phyloP scores from a whole-genome alignment of 2,888 invertebrate genomes.

The Cerastoderma edule region DNA sequence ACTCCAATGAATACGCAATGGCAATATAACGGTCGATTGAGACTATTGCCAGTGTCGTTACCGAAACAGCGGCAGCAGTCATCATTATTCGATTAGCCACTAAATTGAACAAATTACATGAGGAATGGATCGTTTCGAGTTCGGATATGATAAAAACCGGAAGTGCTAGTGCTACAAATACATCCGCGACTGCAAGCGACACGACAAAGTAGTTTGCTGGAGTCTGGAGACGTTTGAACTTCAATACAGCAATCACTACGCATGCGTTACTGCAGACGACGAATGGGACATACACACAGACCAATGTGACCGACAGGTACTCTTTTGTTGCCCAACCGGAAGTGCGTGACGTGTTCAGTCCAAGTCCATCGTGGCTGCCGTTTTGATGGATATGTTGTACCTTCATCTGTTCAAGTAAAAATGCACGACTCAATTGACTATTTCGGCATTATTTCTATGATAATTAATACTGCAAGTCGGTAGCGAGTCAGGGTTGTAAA shows the following conservation, averaged over 20 bases:
- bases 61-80: conserved; percentile 86
- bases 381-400: too few relatives aligned
- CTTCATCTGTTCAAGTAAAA: too few relatives aligned
- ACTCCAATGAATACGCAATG: conserved; percentile 87
- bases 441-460: too few relatives aligned
- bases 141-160: conserved; percentile 86
- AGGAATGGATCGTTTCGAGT: conserved; percentile 69
- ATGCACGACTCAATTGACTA: too few relatives aligned
- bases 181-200: conserved; percentile 87
- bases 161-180: conserved; percentile 87
- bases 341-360: too few relatives aligned
- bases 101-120: conserved; percentile 85
- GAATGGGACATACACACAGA: conserved; percentile 83
- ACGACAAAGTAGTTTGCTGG: conserved; percentile 87
- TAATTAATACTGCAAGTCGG: too few relatives aligned
- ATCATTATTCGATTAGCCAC: conserved; percentile 87
- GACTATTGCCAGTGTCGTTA: conserved; percentile 87
- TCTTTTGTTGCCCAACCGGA: too few relatives aligned
- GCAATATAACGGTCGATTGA: conserved; percentile 88
- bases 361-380: too few relatives aligned
- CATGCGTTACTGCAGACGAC: conserved; percentile 87
- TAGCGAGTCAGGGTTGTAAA: too few relatives aligned
- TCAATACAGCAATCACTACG: conserved; percentile 86
- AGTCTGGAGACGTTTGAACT: conserved; percentile 87
- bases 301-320: conserved; percentile 35